Evolutionary conservation across 2,888 invertebrate genomes (phyloP), one percentile per base, ranked within the genome.

Genomic region (Euzetes globulus): DNA sequence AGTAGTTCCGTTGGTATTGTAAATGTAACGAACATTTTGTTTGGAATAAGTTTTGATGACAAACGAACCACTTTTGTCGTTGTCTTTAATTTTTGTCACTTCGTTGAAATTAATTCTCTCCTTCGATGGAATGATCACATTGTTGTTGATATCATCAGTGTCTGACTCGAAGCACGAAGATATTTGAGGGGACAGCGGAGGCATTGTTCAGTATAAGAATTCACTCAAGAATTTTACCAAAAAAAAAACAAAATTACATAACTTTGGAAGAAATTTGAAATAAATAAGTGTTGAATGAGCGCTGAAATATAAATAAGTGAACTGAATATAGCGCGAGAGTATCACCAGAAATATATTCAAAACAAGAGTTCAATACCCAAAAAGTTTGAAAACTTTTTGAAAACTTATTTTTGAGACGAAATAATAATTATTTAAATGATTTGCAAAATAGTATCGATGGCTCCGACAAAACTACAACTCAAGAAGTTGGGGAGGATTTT

Each of bases 401-500:
- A 25, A 25, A 63, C n/a, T 37, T n/a, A 33, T 63, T 13, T 60
- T 63, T 63, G 27, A 17, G 33, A 63, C 17, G n/a, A 27, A 63
- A 63, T 33, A 33, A 13, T 17, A 37, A 3, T 19, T 2, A 63
- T 17, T 37, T n/a, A 29, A 63, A 63, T 63, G 37, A 37, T 37
- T 19, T 37, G 63, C 63, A 63, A 63, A 63, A 63, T 33, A 63
- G 19, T 63, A 63, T 63, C 63, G 63, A 63, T 33, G 37, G 33
- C 2, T 33, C n/a, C 25, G 11, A 25, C 19, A 9, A 3, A 47
- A n/a, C 6, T 7, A 63, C 37, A 63, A 63, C 27, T 33, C 63
- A 63, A 63, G 63, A 63, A 19, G 63, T 63, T 63, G 33, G 63
- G 55, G 63, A 63, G 63, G 63, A 33, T 63, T 63, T 63, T 17